A percentile compares a stretch with the other conserved stretches of the same genome.
These are phyloP conservation scores for Platerodrilus igneus DNA, from an alignment of 2,888 invertebrate genomes.

Conservation along the genomic window DNA sequence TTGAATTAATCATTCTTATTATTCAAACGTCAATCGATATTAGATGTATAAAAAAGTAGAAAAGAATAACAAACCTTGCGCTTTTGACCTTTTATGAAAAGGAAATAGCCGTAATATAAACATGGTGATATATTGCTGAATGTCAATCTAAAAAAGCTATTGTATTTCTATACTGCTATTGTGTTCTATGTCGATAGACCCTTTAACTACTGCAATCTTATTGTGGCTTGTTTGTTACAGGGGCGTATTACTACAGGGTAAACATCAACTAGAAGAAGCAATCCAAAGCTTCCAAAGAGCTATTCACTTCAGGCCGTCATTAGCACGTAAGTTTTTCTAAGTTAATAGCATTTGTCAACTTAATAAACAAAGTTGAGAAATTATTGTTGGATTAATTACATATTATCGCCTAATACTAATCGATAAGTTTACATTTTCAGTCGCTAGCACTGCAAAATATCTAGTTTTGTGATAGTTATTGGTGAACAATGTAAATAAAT, in stretches of 20 bases:
- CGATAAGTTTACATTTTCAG: too few species aligned
- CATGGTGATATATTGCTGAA: constrained; percentile 34
- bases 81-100: constrained; percentile 29
- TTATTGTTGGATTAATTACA: too few species aligned
- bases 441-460: too few species aligned
- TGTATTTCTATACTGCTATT: constrained; percentile 25
- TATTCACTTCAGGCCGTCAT: constrained; percentile 86
- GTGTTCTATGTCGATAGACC: constrained; percentile 23
- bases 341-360: too few species aligned
- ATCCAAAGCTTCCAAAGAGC: constrained; percentile 87
- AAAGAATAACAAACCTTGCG: constrained; percentile 27
- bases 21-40: constrained; percentile 27
- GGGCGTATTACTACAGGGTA: constrained; percentile 86
- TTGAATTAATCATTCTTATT: constrained; percentile 33
- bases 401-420: too few species aligned
- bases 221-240: constrained; percentile 57
- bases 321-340: constrained; percentile 86
- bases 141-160: constrained; percentile 34
- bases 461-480: too few species aligned
- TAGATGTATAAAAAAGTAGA: constrained; percentile 27
- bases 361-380: too few species aligned
- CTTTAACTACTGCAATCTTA: constrained; percentile 26
- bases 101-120: constrained; percentile 34
- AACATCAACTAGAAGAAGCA: constrained; percentile 81
- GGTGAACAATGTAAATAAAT: too few species aligned